A percentile compares a stretch with the other conserved stretches of the same genome.
phyloP scores from a whole-genome alignment of 2,797 vertebrate species.

The Cynopterus sphinx region DNA sequence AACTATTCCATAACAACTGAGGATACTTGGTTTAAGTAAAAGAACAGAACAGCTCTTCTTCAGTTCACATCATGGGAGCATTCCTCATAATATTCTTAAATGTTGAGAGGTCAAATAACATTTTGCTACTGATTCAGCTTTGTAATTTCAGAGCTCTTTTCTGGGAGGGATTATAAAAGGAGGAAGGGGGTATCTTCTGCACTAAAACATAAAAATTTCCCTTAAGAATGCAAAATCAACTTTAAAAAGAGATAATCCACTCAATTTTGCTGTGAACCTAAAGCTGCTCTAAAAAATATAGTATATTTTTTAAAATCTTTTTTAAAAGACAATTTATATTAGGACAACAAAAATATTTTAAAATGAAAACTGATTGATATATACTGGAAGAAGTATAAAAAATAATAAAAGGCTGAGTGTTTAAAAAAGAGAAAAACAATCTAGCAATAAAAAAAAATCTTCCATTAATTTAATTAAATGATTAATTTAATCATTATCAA shows the following conservation, averaged over 20 bases:
- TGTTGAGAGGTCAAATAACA: slow-evolving; percentile 21
- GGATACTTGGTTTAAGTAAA: background rate
- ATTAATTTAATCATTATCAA: background rate
- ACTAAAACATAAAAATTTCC: slow-evolving; percentile 34
- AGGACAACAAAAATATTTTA: background rate
- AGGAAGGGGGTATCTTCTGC: background rate
- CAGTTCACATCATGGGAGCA: background rate
- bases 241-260: background rate
- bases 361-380: background rate
- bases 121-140: slow-evolving; percentile 51
- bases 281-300: background rate
- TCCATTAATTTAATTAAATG: background rate
- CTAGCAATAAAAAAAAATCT: background rate
- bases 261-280: background rate
- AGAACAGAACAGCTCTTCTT: background rate
- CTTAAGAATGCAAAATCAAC: slow-evolving; percentile 14
- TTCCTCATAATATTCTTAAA: background rate
- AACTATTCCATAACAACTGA: background rate
- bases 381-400: background rate
- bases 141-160: slow-evolving; percentile 19
- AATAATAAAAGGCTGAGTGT: background rate
- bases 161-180: background rate
- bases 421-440: background rate
- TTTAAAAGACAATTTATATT: background rate
- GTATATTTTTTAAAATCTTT: background rate